Conservation (phyloP, 2,797 vertebrate genomes). For the Labroides dimidiatus region DNA sequence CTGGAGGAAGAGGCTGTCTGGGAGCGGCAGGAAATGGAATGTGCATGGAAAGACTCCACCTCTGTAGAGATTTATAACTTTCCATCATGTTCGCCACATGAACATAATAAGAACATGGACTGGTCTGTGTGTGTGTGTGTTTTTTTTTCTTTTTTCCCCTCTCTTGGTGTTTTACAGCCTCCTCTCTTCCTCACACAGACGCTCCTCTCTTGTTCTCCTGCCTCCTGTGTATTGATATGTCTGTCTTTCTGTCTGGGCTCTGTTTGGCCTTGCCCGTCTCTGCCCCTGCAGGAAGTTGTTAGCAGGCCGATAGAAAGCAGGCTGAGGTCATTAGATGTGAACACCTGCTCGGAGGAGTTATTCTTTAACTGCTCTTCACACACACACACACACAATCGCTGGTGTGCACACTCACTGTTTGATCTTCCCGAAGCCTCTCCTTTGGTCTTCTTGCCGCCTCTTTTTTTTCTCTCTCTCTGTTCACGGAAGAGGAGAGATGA, state of each 20-base stretch:
- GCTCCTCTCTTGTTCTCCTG: constrained; percentile 23
- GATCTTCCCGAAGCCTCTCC: constrained; percentile 84
- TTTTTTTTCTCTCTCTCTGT: constrained; percentile 48
- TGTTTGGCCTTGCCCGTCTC: constrained; percentile 74
- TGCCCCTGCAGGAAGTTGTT: constrained; percentile 79
- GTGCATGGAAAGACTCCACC: constrained; percentile 11
- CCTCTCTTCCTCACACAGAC: constrained; percentile 4
- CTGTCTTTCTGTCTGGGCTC: constrained; percentile 61
- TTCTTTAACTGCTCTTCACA: constrained; percentile 79
- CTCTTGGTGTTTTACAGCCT: constrained; percentile 28
- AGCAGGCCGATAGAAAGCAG: constrained; percentile 76
- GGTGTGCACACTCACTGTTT: constrained; percentile 49
- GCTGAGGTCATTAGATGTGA: constrained; percentile 76
- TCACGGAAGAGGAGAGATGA: constrained; percentile 69
- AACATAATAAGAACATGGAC: constrained; percentile 39
- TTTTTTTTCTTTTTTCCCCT: constrained; percentile 3
- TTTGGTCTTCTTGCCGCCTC: constrained; percentile 54
- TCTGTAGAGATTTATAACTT: constrained; percentile 51
- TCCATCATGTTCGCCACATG: constrained; percentile 34
- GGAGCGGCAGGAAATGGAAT: constrained; percentile 33
- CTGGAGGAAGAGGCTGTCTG: neutral
- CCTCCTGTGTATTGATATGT: constrained; percentile 52
- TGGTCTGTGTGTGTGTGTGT: constrained; percentile 20
- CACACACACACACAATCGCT: constrained; percentile 39
- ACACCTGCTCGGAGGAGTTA: constrained; percentile 83